Base-by-base conservation (phyloP, 2,888 invertebrate genomes). In the Candidula unifasciata region DNA sequence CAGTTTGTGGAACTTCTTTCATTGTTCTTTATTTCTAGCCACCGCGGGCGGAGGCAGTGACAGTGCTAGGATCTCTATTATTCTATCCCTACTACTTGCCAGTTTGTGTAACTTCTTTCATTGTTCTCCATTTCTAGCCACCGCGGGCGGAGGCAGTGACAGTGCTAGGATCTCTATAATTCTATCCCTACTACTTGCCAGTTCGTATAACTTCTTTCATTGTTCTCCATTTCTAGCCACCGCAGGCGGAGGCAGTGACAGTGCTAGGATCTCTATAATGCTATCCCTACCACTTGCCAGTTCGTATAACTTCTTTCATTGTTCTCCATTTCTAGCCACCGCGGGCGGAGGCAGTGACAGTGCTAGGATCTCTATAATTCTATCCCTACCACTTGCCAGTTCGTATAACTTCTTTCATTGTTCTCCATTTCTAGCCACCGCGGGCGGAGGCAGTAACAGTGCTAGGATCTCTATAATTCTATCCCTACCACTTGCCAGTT, bases 111-210 rank as follows among this genome's bases (percentile, higher is more conserved):
- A 57, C 18, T 44, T 21, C n/a, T 64, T 24, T 74, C 2, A 74
- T 24, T 60, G 8, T 21, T 71, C 27, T 80, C 30, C 27, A 71
- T 81, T 87, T 85, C 57, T 88, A 93, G 96, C 96, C 96, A 86
- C 98, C 98, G 0, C 95, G 98, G 85, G 96, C 97, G 18, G 98
- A 98, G 92, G 98, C 98, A 0, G 96, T 98, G 37, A 96, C 97
- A 0, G 96, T 98, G 86, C 94, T 99, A 57, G 98, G 98, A 0
- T 96, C 97, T 0, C 94, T 99, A 82, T 94, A 98, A 68, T 96
- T 97, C 88, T 95, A 97, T 88, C 97, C 97, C 0, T 96, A 96
- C 89, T 95, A 95, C 18, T 95, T 96, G 85, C 95, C 95, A 91
- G 95, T 30, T 68, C 1, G 30, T 27, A 10, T 77, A 57, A 57